These are phyloP conservation scores for Anoplolepis gracilipes DNA, from an alignment of 1,140 invertebrate species.

Conservation along the genomic window DNA sequence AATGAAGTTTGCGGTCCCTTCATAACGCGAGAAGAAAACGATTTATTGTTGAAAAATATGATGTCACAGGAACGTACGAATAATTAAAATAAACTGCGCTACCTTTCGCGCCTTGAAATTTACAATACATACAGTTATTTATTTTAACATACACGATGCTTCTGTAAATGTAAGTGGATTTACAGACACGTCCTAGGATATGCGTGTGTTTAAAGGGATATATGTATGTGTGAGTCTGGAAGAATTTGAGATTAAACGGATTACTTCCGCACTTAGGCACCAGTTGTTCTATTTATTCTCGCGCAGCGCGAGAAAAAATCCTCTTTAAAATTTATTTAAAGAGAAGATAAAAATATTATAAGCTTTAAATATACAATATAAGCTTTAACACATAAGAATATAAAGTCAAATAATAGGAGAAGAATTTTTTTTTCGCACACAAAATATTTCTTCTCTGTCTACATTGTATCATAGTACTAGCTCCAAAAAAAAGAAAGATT, in stretches of 20 bases:
- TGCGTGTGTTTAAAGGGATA: no score
- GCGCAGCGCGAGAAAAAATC: background rate
- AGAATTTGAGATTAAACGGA: conserved; percentile 43
- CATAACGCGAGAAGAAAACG: conserved; percentile 23
- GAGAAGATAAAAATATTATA: background rate
- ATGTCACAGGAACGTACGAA: background rate
- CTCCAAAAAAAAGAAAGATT: background rate
- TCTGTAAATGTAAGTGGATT: conserved; percentile 24
- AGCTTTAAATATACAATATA: no score
- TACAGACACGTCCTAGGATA: background rate
- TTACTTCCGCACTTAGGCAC: conserved; percentile 19
- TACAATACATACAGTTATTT: conserved; percentile 10
- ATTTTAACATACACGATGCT: background rate
- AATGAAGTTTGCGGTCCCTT: conserved; percentile 35
- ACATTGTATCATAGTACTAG: background rate
- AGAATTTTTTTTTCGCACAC: background rate
- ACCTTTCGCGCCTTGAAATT: background rate
- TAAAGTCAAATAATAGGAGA: background rate
- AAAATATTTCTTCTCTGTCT: background rate
- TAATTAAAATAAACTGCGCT: conserved; percentile 34
- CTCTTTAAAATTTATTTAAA: conserved; percentile 5
- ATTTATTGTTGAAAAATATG: conserved; percentile 35
- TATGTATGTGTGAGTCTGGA: background rate
- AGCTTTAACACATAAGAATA: background rate
- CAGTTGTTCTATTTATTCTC: conserved; percentile 12